phyloP scores from a whole-genome alignment of 2,113 vertebrate genomes.

The Pomatostomus ruficeps region DNA sequence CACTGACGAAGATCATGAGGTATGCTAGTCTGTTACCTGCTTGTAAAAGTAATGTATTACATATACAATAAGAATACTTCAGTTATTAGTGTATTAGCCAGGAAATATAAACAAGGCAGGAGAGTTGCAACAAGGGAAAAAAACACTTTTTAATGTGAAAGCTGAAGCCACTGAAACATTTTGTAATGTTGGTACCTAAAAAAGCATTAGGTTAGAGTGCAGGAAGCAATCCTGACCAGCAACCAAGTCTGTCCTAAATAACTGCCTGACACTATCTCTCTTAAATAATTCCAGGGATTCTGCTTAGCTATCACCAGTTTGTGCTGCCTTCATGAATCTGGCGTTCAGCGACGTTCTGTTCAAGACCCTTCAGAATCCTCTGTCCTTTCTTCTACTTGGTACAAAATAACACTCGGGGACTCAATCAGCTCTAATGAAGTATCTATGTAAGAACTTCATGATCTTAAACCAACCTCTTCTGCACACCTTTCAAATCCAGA shows the following conservation, averaged over 20 bases:
- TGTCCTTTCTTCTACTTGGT: neutral
- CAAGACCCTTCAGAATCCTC: neutral
- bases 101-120: constrained; percentile 11
- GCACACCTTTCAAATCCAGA: neutral
- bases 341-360: neutral
- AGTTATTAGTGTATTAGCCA: constrained; percentile 51
- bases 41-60: constrained; percentile 22
- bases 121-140: neutral
- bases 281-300: neutral
- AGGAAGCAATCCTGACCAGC: neutral
- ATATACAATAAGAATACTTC: neutral
- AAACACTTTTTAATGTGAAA: neutral
- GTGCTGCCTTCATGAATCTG: neutral
- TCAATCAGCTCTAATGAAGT: neutral
- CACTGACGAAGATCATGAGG: constrained; percentile 13
- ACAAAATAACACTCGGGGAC: neutral
- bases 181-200: neutral
- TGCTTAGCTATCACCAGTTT: neutral
- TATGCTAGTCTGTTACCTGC: constrained; percentile 1
- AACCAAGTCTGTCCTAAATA: neutral
- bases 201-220: neutral
- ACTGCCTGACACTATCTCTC: neutral
- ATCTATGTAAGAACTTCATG: neutral
- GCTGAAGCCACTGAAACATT: neutral
- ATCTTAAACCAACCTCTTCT: neutral